Conservation (phyloP, 2,113 vertebrate genomes). For the Nannobrachium achirus region DNA sequence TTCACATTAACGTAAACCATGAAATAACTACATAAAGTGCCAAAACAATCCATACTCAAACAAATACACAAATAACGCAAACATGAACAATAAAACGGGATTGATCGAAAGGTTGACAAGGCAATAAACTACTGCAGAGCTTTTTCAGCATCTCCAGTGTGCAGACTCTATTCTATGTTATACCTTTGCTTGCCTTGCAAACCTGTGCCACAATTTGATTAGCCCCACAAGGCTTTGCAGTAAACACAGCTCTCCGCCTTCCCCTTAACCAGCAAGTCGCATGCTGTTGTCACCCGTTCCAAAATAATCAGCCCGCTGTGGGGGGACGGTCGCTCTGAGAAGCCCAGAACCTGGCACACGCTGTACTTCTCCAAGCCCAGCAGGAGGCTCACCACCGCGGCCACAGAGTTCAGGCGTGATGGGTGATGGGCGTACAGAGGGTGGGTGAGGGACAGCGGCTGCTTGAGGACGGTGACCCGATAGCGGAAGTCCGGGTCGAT, state of each 20-base stretch:
- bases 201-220: slow-evolving; percentile 8
- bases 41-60: no score
- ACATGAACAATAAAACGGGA: no score
- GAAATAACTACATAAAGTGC: no score
- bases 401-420: slow-evolving; percentile 43
- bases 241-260: slow-evolving; percentile 58
- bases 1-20: no score
- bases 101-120: no score
- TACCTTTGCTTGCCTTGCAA: no score
- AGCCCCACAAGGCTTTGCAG: slow-evolving; percentile 60
- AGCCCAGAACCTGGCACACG: slow-evolving; percentile 73
- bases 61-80: no score
- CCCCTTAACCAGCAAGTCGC: slow-evolving; percentile 76
- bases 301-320: slow-evolving; percentile 53
- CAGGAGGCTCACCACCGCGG: slow-evolving; percentile 70
- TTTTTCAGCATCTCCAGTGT: no score
- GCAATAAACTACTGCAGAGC: no score
- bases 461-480: slow-evolving; percentile 77
- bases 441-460: slow-evolving; percentile 79
- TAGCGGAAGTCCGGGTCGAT: slow-evolving; percentile 76
- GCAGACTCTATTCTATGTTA: no score
- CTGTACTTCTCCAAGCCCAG: slow-evolving; percentile 73
- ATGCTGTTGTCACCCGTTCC: slow-evolving; percentile 71
- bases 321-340: background rate
- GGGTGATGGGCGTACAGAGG: slow-evolving; percentile 72